Conservation (phyloP, 2,797 vertebrate genomes). For the Catamblyrhynchus diadema region DNA sequence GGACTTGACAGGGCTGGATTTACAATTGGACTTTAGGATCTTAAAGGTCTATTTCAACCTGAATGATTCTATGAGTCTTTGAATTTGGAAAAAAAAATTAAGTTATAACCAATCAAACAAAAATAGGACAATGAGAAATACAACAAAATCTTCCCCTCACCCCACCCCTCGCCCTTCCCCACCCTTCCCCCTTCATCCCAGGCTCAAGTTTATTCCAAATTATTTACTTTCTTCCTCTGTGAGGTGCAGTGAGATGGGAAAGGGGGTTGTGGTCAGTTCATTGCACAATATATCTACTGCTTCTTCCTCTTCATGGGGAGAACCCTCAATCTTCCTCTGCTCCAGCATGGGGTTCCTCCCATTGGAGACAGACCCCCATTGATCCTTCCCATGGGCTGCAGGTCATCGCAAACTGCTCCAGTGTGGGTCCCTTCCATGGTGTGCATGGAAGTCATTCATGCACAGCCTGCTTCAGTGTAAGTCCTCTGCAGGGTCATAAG, state of each 20-base stretch:
- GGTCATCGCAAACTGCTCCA: not conserved
- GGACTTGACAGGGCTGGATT: not conserved
- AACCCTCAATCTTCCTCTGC: not conserved
- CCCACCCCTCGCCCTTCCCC: fast-evolving
- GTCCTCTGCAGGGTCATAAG: not conserved
- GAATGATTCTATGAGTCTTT: not conserved
- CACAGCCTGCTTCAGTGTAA: no score
- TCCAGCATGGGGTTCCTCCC: not conserved
- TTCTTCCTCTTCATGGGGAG: not conserved
- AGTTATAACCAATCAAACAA: not conserved
- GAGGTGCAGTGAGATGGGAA: not conserved
- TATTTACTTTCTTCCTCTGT: not conserved
- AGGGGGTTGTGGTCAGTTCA: not conserved
- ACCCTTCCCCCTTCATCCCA: not conserved
- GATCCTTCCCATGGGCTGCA: not conserved
- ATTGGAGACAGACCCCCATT: fast-evolving
- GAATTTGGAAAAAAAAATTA: not conserved
- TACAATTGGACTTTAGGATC: not conserved
- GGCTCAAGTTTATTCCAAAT: not conserved
- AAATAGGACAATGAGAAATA: not conserved
- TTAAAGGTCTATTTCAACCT: not conserved
- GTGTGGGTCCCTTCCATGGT: not conserved
- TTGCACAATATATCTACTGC: fast-evolving
- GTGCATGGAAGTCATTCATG: not conserved
- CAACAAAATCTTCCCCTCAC: not conserved